These are phyloP conservation scores for Rhyacophila brunnea DNA, from an alignment of 1,140 invertebrate genomes.

Conservation along the genomic window DNA sequence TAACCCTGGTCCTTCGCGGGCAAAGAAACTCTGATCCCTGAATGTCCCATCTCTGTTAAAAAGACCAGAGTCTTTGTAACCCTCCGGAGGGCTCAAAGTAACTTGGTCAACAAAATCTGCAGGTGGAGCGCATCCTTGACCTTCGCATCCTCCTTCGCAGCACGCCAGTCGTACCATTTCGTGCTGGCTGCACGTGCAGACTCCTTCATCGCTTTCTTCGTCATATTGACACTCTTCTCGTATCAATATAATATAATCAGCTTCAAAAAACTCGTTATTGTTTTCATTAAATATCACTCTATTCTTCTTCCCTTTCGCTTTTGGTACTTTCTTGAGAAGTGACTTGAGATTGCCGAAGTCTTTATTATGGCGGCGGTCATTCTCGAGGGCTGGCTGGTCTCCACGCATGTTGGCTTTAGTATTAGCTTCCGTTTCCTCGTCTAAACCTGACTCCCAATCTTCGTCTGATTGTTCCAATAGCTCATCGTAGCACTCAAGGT, in stretches of 20 bases:
- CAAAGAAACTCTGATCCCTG: slow-evolving; percentile 47
- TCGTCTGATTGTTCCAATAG: slow-evolving; percentile 12
- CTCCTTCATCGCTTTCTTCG: slow-evolving; percentile 68
- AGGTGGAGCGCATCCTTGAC: slow-evolving; percentile 57
- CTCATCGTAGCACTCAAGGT: slow-evolving; percentile 26
- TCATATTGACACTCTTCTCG: slow-evolving; percentile 79
- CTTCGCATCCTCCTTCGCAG: slow-evolving; percentile 59
- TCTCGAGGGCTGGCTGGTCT: slow-evolving; percentile 43
- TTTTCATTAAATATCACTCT: slow-evolving; percentile 84
- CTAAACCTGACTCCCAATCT: not conserved
- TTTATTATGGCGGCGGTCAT: slow-evolving; percentile 52
- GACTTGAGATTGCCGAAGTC: slow-evolving; percentile 53
- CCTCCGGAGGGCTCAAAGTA: slow-evolving; percentile 82
- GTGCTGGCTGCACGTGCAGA: slow-evolving; percentile 73
- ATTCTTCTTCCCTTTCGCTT: slow-evolving; percentile 56
- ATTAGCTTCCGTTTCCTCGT: slow-evolving; percentile 12
- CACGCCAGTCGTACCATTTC: slow-evolving; percentile 63
- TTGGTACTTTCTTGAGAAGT: slow-evolving; percentile 45
- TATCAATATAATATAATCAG: slow-evolving; percentile 83
- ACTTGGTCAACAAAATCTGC: slow-evolving; percentile 68
- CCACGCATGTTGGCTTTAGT: slow-evolving; percentile 44
- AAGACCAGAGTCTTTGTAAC: slow-evolving; percentile 74
- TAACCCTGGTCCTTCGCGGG: slow-evolving; percentile 54
- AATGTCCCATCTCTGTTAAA: slow-evolving; percentile 51
- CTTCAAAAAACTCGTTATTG: slow-evolving; percentile 83